Evolutionary conservation across 2,888 invertebrate genomes (phyloP), one percentile per base, ranked within the genome.

Genomic region (Leptogaster cylindrica): DNA sequence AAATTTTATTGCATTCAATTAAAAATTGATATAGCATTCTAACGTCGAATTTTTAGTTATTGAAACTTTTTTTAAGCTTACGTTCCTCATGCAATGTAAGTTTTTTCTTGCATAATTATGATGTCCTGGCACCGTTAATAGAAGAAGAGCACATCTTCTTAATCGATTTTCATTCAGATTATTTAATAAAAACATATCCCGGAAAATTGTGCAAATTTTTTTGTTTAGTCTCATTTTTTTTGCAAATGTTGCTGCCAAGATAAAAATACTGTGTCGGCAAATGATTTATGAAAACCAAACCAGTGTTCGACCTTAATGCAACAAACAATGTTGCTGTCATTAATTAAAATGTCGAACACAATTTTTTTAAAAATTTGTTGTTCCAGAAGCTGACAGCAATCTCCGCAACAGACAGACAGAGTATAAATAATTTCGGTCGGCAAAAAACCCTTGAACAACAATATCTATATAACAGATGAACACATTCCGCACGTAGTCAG

Each of bases 321-420:
- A 18, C 31, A 31, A 52, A 52, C 33, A 52, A 52, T 52, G 33
- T 52, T 52, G 52, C 16, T 52, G 52, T 52, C 52, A 52, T 52
- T 52, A 18, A 52, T 52, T 33, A 52, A 52, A 52, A 52, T 52
- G 33, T 52, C 52, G 52, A 52, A 52, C 52, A 52, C n/a, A 52
- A 52, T 16, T 52, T 52, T 25, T 25, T 33, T 52, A 33, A 25
- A 7, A 50, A 39, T 39, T 39, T 39, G 39, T 10, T 39, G 39
- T 39, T 14, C 5, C 14, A 14, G n/a, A 7, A 10, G 39, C 39
- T 39, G 39, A 14, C 3, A 10, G 39, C 3, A 39, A 39, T 39
- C 39, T 39, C n/a, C 39, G n/a, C 39, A 39, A 14, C 39, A 39
- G 39, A 10, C 39, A 39, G 3, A 39, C n/a, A 10, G 39, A 12